A percentile compares a stretch with the other conserved stretches of the same genome.
These are phyloP conservation scores for Pteropus rufus DNA, from an alignment of 2,797 vertebrate species.

Conservation along the genomic window DNA sequence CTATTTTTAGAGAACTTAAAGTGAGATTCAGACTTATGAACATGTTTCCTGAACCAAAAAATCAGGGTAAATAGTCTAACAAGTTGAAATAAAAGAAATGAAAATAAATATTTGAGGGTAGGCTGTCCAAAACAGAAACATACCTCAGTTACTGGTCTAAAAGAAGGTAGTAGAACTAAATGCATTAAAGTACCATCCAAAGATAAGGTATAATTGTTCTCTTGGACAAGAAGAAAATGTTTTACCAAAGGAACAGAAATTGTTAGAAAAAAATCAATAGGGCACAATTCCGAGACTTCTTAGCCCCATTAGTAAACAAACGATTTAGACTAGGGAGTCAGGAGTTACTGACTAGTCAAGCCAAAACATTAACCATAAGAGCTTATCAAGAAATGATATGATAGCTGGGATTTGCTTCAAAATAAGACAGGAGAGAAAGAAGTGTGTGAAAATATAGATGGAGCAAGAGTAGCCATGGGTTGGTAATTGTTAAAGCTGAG, in stretches of 20 bases:
- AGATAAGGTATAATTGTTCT: slow-evolving; percentile 44
- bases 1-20: background rate
- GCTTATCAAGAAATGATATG: background rate
- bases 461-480: background rate
- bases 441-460: background rate
- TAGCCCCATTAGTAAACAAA: background rate
- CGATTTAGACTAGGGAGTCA: background rate
- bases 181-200: background rate
- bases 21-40: background rate
- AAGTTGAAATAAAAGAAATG: background rate
- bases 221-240: slow-evolving; percentile 7
- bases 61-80: background rate
- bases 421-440: background rate
- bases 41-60: background rate
- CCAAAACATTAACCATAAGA: background rate
- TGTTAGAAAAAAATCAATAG: background rate
- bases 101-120: background rate
- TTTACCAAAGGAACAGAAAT: slow-evolving; percentile 6
- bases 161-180: background rate
- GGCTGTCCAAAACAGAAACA: background rate
- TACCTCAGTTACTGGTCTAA: background rate
- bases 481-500: background rate
- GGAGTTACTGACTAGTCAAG: background rate
- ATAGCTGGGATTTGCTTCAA: background rate
- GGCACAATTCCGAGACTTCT: background rate